phyloP scores from a whole-genome alignment of 2,888 invertebrate species.

The Idaea straminata region DNA sequence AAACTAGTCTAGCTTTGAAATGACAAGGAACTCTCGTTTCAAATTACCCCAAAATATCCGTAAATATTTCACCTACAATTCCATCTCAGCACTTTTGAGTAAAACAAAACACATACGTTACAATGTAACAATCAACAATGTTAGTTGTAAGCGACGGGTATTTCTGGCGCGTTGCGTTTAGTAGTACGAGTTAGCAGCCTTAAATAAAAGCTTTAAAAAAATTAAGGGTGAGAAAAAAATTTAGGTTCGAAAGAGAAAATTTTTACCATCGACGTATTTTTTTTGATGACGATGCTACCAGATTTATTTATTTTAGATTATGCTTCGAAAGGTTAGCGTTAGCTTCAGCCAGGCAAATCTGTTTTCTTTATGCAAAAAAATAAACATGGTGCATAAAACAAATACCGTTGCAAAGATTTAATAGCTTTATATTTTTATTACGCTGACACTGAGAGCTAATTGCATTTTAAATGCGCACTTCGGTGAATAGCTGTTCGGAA shows the following conservation, averaged over 20 bases:
- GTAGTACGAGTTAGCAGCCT: no score
- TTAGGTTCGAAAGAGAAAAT: no score
- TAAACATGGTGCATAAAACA: background rate
- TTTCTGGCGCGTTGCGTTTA: no score
- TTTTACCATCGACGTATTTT: constrained; percentile 19
- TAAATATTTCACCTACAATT: no score
- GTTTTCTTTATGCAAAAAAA: constrained; percentile 10
- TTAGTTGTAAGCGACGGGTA: no score
- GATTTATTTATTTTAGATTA: constrained; percentile 20
- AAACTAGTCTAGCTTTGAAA: no score
- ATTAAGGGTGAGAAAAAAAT: constrained; percentile 13
- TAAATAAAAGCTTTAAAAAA: constrained; percentile 11
- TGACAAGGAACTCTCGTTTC: no score
- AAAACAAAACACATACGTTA: no score
- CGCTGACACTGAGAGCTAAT: background rate
- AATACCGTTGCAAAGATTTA: background rate
- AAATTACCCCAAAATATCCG: no score
- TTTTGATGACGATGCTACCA: constrained; percentile 18
- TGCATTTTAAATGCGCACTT: background rate
- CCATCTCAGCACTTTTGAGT: no score
- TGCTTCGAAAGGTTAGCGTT: constrained; percentile 14
- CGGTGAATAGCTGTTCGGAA: background rate
- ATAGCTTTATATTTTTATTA: background rate
- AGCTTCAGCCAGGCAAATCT: constrained; percentile 9
- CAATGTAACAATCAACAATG: no score